Base-by-base conservation (phyloP, 2,113 vertebrate species). In the Podarcis muralis region DNA sequence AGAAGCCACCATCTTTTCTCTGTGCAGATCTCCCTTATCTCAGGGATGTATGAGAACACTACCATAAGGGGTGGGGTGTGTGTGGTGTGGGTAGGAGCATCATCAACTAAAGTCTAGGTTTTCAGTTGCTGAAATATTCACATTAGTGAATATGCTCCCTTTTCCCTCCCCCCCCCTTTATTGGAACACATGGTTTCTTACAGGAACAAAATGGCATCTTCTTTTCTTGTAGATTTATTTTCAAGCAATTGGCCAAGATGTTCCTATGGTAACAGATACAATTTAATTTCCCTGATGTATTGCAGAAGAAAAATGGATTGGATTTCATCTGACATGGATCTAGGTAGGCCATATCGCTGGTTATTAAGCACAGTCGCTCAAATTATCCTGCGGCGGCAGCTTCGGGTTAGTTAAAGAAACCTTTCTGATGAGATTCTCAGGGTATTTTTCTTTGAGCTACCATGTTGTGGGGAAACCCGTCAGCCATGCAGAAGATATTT, bases 211-310 rank as follows among this genome's bases (percentile, higher is more conserved):
- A 66, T 84, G 30, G 22, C 65, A 69, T 90, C 90, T 85, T 88
- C 80, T 88, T 86, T 75, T 88, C 74, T 65, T 76, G 40, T 53
- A 62, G 22, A 78, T 72, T 3, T 3, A 43, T 78, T 85, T 78
- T 66, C 75, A 57, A 69, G 40, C 74, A 82, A 1, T 88, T 87
- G 87, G 89, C 89, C 87, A 88, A 69, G 85, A 15, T 71, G 94
- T 94, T 94, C 88, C 94, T 83, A 91, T 95, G 91, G 93, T 35
- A 93, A 94, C 92, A 6, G 86, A 68, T 93, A 57, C 22, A 75
- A 86, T 90, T 93, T 91, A 13, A 81, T 92, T 92, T 74, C 30
- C 72, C 57, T 88, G 90, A 89, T 91, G 87, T 85, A 87, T 90
- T 83, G 62, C n/a, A 43, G 84, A 53, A 74, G 11, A 85, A 68